A percentile compares a stretch with the other conserved stretches of the same genome.
Evolutionary conservation across 1,140 invertebrate genomes (phyloP).

Genomic region (Laupala kohalensis): DNA sequence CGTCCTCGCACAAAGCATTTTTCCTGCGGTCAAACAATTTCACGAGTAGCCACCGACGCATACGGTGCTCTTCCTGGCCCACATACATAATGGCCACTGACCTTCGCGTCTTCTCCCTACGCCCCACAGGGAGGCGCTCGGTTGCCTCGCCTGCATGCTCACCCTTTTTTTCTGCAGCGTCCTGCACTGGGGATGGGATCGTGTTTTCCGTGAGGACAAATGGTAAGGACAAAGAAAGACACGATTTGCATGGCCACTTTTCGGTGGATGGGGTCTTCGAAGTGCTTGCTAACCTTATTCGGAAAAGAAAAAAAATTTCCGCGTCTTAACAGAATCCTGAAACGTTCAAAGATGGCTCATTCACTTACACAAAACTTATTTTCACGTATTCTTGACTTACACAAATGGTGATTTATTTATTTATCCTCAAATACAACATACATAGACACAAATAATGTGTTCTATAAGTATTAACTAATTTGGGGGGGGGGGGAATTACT

Average conservation of each 20-base stretch:
- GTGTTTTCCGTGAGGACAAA: not conserved
- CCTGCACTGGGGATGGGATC: not conserved
- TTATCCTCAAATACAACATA: too few species aligned
- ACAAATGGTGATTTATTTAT: too few species aligned
- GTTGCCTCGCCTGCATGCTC: not conserved
- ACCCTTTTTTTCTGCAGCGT: not conserved
- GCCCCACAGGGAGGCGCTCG: not conserved
- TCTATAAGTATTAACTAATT: too few species aligned
- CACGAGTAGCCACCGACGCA: not conserved
- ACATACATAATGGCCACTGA: not conserved
- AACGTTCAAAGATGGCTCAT: too few species aligned
- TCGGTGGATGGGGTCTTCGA: slow-evolving; percentile 34
- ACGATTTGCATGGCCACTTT: not conserved
- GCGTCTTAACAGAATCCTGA: too few species aligned
- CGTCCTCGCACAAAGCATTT: not conserved
- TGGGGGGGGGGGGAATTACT: too few species aligned
- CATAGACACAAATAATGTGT: too few species aligned
- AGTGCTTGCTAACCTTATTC: not conserved
- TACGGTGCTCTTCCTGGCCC: not conserved
- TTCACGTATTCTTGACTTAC: too few species aligned
- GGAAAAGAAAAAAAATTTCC: not conserved
- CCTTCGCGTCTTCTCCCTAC: too few species aligned
- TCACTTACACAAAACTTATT: too few species aligned
- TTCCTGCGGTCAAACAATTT: not conserved
- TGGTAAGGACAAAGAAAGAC: not conserved